Conservation (phyloP, 2,888 invertebrate species). For the Synanthedon myopaeformis region DNA sequence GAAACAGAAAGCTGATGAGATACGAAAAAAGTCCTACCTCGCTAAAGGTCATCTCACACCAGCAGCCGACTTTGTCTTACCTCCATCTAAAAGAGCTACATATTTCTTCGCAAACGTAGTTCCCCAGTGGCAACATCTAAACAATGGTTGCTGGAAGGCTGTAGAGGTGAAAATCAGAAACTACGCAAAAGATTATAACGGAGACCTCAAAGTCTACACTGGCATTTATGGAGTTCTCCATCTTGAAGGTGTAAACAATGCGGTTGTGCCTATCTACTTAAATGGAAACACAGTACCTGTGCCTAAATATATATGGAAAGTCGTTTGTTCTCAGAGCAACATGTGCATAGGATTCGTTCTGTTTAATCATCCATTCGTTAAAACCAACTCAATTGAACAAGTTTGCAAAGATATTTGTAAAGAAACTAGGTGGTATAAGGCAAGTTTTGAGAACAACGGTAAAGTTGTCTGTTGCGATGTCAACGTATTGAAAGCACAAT, state of each 20-base stretch:
- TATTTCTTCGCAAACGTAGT: conserved; percentile 56
- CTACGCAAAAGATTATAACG: conserved; percentile 10
- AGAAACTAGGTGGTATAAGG: not conserved
- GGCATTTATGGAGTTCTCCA: conserved; percentile 27
- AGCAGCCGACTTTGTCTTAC: not conserved
- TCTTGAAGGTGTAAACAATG: not conserved
- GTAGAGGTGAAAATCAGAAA: not conserved
- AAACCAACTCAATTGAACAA: not conserved
- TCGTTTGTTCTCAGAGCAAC: not conserved
- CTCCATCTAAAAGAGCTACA: conserved; percentile 34
- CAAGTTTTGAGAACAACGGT: conserved; percentile 19
- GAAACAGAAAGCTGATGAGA: not conserved
- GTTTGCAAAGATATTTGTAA: not conserved
- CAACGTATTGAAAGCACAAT: not conserved
- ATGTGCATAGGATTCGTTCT: not conserved
- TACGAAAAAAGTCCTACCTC: not conserved
- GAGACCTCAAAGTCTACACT: conserved; percentile 43
- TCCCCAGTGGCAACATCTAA: not conserved
- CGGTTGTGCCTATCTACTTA: not conserved
- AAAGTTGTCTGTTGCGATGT: conserved; percentile 8
- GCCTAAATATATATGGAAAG: not conserved
- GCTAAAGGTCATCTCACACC: not conserved
- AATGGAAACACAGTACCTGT: not conserved
- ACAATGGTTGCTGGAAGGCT: not conserved
- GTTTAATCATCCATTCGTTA: not conserved